Conservation (phyloP, 2,888 invertebrate species). For the Trichacis sp. region DNA sequence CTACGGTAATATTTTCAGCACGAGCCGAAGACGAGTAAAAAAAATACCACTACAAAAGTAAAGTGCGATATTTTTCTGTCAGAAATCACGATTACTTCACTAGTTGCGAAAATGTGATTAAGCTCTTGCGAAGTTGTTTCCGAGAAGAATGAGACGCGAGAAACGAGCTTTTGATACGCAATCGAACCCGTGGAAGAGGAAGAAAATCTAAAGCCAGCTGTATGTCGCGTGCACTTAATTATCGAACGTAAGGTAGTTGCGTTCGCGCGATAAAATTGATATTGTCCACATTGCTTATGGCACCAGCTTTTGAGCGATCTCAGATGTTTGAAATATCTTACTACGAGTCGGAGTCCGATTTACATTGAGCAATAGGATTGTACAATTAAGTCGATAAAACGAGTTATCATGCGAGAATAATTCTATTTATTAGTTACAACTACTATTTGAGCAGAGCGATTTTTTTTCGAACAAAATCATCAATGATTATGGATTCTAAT, state of each 20-base stretch:
- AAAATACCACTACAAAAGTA: too few relatives aligned
- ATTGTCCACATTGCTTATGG: slow-evolving; percentile 63
- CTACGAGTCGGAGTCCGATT: slow-evolving; percentile 21
- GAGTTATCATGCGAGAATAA: slow-evolving; percentile 18
- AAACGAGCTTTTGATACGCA: slow-evolving; percentile 20
- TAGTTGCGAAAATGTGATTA: slow-evolving; percentile 12
- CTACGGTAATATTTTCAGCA: too few relatives aligned
- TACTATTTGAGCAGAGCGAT: slow-evolving; percentile 43
- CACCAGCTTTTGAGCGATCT: slow-evolving; percentile 57
- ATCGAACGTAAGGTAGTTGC: slow-evolving; percentile 3
- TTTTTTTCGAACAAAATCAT: too few relatives aligned
- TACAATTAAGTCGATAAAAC: slow-evolving; percentile 34
- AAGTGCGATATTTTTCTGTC: too few relatives aligned
- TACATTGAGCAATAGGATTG: slow-evolving; percentile 40
- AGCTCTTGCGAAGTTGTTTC: slow-evolving; percentile 6
- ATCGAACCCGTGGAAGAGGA: slow-evolving; percentile 24
- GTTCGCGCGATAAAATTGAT: slow-evolving; percentile 38
- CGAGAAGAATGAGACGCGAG: neutral
- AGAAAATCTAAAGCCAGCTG: slow-evolving; percentile 46
- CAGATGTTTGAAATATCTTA: slow-evolving; percentile 11
- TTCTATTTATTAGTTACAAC: slow-evolving; percentile 30
- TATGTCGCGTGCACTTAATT: slow-evolving; percentile 26
- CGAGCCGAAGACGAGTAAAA: too few relatives aligned
- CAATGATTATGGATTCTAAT: too few relatives aligned
- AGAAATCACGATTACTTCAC: slow-evolving; percentile 11